phyloP scores from a whole-genome alignment of 2,888 invertebrate species.

The Leptopilina syphax region DNA sequence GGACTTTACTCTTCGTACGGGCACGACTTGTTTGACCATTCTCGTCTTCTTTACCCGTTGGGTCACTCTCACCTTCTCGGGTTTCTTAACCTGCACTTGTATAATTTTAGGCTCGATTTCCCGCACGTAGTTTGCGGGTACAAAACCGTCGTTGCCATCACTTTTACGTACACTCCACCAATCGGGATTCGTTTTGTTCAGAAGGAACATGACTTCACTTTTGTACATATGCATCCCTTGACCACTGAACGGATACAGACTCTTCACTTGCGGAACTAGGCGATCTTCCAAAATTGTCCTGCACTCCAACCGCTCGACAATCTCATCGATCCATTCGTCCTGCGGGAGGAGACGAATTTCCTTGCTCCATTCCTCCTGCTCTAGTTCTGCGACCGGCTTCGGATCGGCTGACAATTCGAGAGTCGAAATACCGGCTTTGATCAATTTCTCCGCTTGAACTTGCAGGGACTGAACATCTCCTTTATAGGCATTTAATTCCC shows the following conservation, averaged over 20 bases:
- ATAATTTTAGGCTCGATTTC: slow-evolving; percentile 92
- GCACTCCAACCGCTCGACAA: slow-evolving; percentile 90
- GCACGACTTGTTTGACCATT: slow-evolving; percentile 90
- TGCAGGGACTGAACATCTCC: slow-evolving; percentile 91
- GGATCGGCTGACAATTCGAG: slow-evolving; percentile 78
- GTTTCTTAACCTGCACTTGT: slow-evolving; percentile 89
- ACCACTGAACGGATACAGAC: slow-evolving; percentile 93
- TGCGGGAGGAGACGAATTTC: slow-evolving; percentile 91
- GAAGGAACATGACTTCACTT: slow-evolving; percentile 93
- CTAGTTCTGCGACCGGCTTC: slow-evolving; percentile 74
- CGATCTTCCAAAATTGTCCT: slow-evolving; percentile 92
- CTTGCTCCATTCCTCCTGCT: slow-evolving; percentile 75
- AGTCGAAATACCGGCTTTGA: slow-evolving; percentile 86
- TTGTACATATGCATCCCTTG: slow-evolving; percentile 95
- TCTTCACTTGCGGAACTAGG: slow-evolving; percentile 90
- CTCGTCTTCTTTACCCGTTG: slow-evolving; percentile 94
- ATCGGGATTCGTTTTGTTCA: slow-evolving; percentile 97
- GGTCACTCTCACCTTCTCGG: slow-evolving; percentile 89
- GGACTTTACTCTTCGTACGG: slow-evolving; percentile 83
- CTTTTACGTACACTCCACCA: slow-evolving; percentile 99
- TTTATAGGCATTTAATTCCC: slow-evolving; percentile 91
- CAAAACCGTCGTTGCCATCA: slow-evolving; percentile 96
- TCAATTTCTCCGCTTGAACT: slow-evolving; percentile 87
- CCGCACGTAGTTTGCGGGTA: slow-evolving; percentile 97
- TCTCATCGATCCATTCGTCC: slow-evolving; percentile 95